Evolutionary conservation across 2,113 vertebrate genomes (phyloP).

Genomic region (cat (Felis catus)): DNA sequence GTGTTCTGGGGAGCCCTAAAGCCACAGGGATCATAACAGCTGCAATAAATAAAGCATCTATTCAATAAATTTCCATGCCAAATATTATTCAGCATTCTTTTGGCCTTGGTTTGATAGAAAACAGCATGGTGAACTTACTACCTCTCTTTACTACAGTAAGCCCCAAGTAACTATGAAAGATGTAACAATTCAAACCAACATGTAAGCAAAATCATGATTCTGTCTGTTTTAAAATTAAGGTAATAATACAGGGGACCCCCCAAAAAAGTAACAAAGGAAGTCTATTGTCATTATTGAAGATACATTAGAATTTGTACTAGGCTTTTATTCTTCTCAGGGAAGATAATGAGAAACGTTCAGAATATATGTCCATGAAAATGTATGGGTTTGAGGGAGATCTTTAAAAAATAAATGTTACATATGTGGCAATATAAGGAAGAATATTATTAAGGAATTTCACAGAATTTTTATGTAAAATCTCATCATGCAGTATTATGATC

Average conservation of each 20-base stretch:
- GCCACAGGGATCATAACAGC: slow-evolving; percentile 81
- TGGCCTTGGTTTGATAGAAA: slow-evolving; percentile 80
- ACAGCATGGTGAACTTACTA: slow-evolving; percentile 73
- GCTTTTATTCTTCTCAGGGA: background rate
- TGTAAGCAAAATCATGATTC: slow-evolving; percentile 77
- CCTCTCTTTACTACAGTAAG: slow-evolving; percentile 64
- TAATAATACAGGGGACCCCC: slow-evolving; percentile 64
- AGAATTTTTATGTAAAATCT: slow-evolving; percentile 63
- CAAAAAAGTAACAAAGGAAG: slow-evolving; percentile 48
- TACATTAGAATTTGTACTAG: slow-evolving; percentile 6
- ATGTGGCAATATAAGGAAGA: slow-evolving; percentile 44
- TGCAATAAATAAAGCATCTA: slow-evolving; percentile 84
- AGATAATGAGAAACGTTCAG: slow-evolving; percentile 12
- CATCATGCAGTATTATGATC: slow-evolving; percentile 47
- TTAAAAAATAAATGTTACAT: slow-evolving; percentile 47
- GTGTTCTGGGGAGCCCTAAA: slow-evolving; percentile 72
- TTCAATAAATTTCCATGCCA: slow-evolving; percentile 79
- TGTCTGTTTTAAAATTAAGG: slow-evolving; percentile 83
- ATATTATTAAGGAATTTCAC: slow-evolving; percentile 64
- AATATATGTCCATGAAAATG: background rate
- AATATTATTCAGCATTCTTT: slow-evolving; percentile 83
- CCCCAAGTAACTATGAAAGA: slow-evolving; percentile 72
- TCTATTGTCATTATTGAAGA: slow-evolving; percentile 40
- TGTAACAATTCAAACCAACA: slow-evolving; percentile 68
- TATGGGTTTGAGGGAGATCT: background rate